phyloP scores from a whole-genome alignment of 2,888 invertebrate species.

The Dasypogon diadema region DNA sequence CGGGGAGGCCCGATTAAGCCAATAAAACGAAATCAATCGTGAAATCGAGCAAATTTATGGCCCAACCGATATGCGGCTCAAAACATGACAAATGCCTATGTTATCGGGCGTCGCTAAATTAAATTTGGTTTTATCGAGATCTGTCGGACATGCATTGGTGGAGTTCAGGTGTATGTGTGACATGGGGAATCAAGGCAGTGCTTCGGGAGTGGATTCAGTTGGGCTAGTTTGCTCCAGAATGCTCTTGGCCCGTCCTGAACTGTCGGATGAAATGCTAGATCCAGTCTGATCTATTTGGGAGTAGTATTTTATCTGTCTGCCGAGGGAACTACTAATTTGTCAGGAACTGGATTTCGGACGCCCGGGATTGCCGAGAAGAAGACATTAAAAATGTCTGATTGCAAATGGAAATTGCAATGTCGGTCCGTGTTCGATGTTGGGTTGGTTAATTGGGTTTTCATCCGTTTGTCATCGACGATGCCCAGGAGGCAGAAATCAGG shows the following conservation, averaged over 20 bases:
- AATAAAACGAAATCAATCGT: constrained; percentile 60
- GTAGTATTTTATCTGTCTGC: constrained; percentile 32
- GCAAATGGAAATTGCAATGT: constrained; percentile 46
- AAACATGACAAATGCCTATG: constrained; percentile 41
- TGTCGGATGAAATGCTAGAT: constrained; percentile 19
- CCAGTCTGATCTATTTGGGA: constrained; percentile 33
- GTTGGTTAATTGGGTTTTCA: constrained; percentile 47
- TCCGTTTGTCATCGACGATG: constrained; percentile 17
- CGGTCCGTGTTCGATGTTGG: constrained; percentile 15
- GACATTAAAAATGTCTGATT: constrained; percentile 18
- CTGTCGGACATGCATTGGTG: constrained; percentile 35
- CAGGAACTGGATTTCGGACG: constrained; percentile 14
- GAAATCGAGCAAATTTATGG: constrained; percentile 59
- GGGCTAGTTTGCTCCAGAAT: neutral
- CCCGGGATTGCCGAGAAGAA: constrained; percentile 8
- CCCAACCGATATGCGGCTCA: constrained; percentile 42
- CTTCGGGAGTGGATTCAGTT: no score
- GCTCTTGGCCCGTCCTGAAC: neutral
- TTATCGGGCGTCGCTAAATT: constrained; percentile 31
- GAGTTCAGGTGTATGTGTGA: constrained; percentile 35
- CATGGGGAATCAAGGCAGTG: constrained; percentile 39
- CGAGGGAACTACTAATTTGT: constrained; percentile 37
- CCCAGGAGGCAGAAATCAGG: constrained; percentile 3
- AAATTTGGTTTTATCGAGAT: constrained; percentile 49
- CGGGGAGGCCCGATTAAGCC: constrained; percentile 45